Evolutionary conservation across 2,888 invertebrate species (phyloP).

Genomic region (Athalia circularis): DNA sequence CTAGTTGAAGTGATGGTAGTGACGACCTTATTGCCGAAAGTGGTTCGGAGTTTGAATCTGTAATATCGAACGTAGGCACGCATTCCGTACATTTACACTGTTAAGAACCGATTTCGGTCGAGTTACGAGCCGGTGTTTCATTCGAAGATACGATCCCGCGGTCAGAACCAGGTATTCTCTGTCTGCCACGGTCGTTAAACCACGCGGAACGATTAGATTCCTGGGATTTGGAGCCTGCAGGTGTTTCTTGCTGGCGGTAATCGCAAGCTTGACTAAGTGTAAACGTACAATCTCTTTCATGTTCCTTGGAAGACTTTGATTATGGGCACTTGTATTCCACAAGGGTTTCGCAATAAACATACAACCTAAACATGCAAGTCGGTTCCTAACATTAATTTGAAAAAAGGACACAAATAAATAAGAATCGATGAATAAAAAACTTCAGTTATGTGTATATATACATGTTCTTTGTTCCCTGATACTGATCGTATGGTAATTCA

Average conservation of each 20-base stretch:
- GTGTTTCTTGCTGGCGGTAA: neutral
- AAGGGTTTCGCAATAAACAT: too few relatives aligned
- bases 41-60: constrained; percentile 27
- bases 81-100: neutral
- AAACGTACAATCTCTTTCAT: neutral
- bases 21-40: constrained; percentile 31
- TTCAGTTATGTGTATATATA: too few relatives aligned
- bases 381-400: too few relatives aligned
- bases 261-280: neutral
- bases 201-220: neutral
- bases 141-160: neutral
- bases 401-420: too few relatives aligned
- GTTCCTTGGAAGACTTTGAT: neutral
- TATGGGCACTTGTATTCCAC: neutral
- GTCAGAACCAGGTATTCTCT: constrained; percentile 10
- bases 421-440: too few relatives aligned
- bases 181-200: constrained; percentile 5
- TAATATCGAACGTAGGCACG: neutral
- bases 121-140: constrained; percentile 4
- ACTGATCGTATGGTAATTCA: too few relatives aligned
- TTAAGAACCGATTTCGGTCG: constrained; percentile 10
- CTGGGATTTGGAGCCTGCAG: constrained; percentile 6
- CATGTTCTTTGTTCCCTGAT: too few relatives aligned
- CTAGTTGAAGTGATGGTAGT: constrained; percentile 6
- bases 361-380: too few relatives aligned